phyloP scores from a whole-genome alignment of 2,797 vertebrate species.

The Arrhamphus sclerolepis region DNA sequence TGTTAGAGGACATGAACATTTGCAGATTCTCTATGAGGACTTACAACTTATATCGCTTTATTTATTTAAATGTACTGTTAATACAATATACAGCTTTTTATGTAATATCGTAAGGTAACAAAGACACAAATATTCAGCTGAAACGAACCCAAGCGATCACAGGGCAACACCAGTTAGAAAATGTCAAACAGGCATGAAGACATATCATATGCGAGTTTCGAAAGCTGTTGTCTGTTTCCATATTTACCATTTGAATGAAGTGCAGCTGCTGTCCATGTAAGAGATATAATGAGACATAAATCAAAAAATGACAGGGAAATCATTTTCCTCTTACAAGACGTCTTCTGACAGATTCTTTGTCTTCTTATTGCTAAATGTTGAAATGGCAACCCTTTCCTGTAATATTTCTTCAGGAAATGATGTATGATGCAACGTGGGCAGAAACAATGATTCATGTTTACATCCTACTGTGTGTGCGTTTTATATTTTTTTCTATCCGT shows the following conservation, averaged over 20 bases:
- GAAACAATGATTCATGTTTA: too few relatives aligned
- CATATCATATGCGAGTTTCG: neutral
- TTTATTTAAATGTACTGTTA: too few relatives aligned
- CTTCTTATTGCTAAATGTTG: constrained; percentile 10
- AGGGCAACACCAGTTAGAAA: too few relatives aligned
- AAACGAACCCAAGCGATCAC: too few relatives aligned
- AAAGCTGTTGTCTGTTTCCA: neutral
- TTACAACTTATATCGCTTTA: too few relatives aligned
- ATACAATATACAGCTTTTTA: too few relatives aligned
- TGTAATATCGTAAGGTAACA: too few relatives aligned
- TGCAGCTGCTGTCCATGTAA: constrained; percentile 21
- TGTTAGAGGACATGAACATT: too few relatives aligned
- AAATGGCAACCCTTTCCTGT: constrained; percentile 1
- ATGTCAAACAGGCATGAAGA: neutral
- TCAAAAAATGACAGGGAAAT: constrained; percentile 1
- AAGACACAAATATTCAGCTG: too few relatives aligned
- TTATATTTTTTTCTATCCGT: too few relatives aligned
- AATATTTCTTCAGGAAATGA: constrained; percentile 54
- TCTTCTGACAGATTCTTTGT: neutral
- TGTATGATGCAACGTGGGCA: neutral
- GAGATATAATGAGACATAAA: constrained; percentile 35
- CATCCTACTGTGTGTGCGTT: too few relatives aligned
- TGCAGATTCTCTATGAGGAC: too few relatives aligned
- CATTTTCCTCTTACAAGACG: constrained; percentile 25
- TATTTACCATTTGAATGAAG: constrained; percentile 55